Base-by-base conservation (phyloP, 2,797 vertebrate genomes). In the Pitangus sulphuratus region DNA sequence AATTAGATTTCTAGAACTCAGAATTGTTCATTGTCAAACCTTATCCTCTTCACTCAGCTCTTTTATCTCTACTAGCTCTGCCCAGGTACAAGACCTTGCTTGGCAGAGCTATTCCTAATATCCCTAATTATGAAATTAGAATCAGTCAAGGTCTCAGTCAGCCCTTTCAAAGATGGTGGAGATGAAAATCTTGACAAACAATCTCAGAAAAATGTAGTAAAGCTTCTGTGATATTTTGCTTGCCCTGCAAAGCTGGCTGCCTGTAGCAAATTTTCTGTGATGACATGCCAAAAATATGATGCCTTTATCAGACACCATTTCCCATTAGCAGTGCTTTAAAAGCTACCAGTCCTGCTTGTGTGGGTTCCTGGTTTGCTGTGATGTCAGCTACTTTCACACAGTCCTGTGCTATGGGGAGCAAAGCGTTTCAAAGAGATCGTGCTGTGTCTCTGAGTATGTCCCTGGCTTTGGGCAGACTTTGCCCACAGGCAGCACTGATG, bases 1-100 rank as follows among this genome's bases (percentile, higher is more conserved):
- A 95, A 96, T 90, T 61, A 92, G 69, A 94, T 95, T 95, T 35
- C 17, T 87, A n/a, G 75, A 89, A n/a, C 64, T 92, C 78, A n/a
- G 68, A 92, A 83, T 45, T 85, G 57, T 86, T 89, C 33, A 24
- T 72, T 96, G 84, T 91, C 82, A 89, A 84, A 71, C 65, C 57
- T 80, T 75, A 61, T 83, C n/a, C n/a, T 89, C 76, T 77, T 87
- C 21, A 28, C 19, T 62, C 0, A 0, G 50, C 45, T 85, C 47
- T 50, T 77, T 90, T 83, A 62, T 77, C 70, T 89, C 62, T 66
- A 66, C 75, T 58, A 82, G 22, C 60, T 58, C 81, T 91, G 75
- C 33, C 39, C 75, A 93, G 45, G 56, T 77, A 25, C 31, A 48
- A 70, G 53, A 57, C 48, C n/a, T 70, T 77, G 33, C 76, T 87